Conservation (phyloP, 2,113 vertebrate species). For the Pycnonotus jocosus region DNA sequence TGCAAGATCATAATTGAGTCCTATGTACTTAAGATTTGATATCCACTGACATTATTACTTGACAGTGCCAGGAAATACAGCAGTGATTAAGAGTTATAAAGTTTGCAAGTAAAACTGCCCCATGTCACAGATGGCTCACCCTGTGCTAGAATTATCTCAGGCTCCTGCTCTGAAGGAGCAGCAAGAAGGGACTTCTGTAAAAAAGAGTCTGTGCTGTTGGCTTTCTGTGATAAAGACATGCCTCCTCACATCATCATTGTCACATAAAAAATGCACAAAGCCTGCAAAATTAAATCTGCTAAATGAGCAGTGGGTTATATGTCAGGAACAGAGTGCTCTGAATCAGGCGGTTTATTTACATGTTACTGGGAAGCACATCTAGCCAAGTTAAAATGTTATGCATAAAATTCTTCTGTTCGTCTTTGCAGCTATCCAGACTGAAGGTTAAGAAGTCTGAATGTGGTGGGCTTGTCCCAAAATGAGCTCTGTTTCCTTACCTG, state of each 20-base stretch:
- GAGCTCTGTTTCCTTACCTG: not conserved
- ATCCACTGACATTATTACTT: not conserved
- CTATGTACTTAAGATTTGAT: conserved; percentile 12
- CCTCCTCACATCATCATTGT: not conserved
- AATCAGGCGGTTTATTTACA: not conserved
- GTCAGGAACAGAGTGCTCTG: not conserved
- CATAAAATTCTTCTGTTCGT: not conserved
- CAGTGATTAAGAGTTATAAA: not conserved
- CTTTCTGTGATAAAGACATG: not conserved
- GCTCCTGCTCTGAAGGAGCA: not conserved
- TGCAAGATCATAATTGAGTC: conserved; percentile 20
- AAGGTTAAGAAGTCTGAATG: not conserved
- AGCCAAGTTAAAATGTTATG: not conserved
- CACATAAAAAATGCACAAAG: not conserved
- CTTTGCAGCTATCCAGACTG: not conserved
- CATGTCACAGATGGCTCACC: not conserved
- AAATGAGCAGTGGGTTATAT: conserved; percentile 2
- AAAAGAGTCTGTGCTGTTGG: not conserved
- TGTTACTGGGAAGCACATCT: not conserved
- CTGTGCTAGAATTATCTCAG: not conserved
- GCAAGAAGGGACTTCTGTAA: not conserved
- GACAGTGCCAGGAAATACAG: conserved; percentile 12
- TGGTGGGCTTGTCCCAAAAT: not conserved
- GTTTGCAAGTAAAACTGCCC: not conserved
- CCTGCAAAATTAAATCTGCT: conserved; percentile 14